These are phyloP conservation scores for Oikopleura albicans DNA, from an alignment of 23 tunicate species.

Conservation along the genomic window DNA sequence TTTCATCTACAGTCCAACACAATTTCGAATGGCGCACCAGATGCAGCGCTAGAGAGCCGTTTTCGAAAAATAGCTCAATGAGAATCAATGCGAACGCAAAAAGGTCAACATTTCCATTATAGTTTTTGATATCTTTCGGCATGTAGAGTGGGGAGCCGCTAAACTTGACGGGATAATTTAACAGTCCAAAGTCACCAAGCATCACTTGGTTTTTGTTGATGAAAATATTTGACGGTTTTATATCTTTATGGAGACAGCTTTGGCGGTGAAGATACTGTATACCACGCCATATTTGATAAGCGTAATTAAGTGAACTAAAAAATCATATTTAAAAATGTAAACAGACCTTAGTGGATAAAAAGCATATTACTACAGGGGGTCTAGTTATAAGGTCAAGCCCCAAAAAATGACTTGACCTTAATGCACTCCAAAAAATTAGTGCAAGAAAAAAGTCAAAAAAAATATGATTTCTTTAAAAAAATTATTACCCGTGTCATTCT, in stretches of 20 bases:
- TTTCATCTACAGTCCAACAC: background rate
- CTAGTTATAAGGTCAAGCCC: too few relatives aligned
- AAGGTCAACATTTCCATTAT: background rate
- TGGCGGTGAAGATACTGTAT: background rate
- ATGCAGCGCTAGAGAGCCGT: background rate
- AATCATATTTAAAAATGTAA: too few relatives aligned
- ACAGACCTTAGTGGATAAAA: too few relatives aligned
- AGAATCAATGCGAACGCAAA: background rate
- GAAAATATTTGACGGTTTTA: conserved; percentile 93
- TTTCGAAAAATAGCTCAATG: background rate
- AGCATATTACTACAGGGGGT: too few relatives aligned
- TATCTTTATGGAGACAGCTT: conserved; percentile 41
- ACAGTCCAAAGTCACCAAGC: conserved; percentile 81
- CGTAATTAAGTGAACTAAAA: background rate
- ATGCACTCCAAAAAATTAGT: too few relatives aligned
- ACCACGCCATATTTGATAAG: background rate
- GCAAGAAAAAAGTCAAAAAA: too few relatives aligned
- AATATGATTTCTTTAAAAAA: too few relatives aligned
- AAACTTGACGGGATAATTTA: conserved; percentile 23
- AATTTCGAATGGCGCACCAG: conserved; percentile 1
- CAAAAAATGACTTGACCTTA: too few relatives aligned
- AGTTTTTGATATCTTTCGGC: background rate
- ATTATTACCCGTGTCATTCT: too few relatives aligned
- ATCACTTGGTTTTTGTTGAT: conserved; percentile 79
- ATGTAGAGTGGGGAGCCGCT: background rate